Evolutionary conservation across 2,113 vertebrate genomes (phyloP), one percentile per base, ranked within the genome.

Genomic region (Gallinago media): DNA sequence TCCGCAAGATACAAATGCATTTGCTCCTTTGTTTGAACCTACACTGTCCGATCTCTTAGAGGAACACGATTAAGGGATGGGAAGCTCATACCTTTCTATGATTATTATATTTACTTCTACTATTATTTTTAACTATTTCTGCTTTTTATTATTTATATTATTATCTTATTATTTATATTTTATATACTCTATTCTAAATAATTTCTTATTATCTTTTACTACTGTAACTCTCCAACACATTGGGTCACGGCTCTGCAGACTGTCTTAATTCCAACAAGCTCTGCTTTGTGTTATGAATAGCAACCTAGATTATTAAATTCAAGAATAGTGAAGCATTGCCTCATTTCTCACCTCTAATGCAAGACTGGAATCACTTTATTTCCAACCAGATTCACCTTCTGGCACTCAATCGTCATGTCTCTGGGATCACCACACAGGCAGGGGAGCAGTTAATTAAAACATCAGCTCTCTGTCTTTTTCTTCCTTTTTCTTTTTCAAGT

Each of bases 401-500:
- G 93, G 94, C 81, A n/a, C 81, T 94, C 93, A 90, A 13, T 70
- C 4, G 7, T 70, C 17, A 18, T n/a, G 66, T 94, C 59, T 93
- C 85, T 93, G 85, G 74, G 81, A 94, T 77, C 93, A 93, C 78
- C 87, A 73, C 21, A 16, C 85, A 91, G 74, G 67, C 85, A 85
- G 94, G 94, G 81, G 94, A 95, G 71, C 71, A 94, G 78, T 96
- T 94, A 95, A 96, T 96, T 96, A 95, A 96, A 94, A 94, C 85
- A 96, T 94, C 94, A 95, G 58, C 85, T 61, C 72, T 71, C 74
- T 73, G 36, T 44, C 74, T 82, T 81, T 90, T 61, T 75, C 84
- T 74, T 85, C 42, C 56, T 81, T 63, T 79, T 72, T 14, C 54
- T 81, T 87, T 91, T 91, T 95, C 87, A 96, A 92, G 70, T 49